Percentiles rank a stretch among this genome's conserved stretches.
Conservation (phyloP, 1,140 invertebrate genomes). For the Panagrolaimus sp. region DNA sequence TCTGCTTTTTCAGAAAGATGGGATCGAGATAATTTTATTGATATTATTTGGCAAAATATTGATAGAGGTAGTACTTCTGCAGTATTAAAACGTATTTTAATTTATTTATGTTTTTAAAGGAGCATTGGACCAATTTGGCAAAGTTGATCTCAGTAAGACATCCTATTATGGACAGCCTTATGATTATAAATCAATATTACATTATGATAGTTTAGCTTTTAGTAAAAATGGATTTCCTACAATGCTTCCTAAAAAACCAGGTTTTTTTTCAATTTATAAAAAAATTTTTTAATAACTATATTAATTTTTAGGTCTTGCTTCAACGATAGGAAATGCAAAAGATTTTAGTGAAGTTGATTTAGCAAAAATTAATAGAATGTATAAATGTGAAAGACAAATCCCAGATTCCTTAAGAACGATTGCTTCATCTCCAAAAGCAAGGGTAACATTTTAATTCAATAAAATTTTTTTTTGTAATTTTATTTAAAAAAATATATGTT, state of each 20-base stretch:
- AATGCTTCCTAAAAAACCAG: constrained; percentile 56
- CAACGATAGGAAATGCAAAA: constrained; percentile 57
- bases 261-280: constrained; percentile 25
- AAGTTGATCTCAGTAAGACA: constrained; percentile 54
- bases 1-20: constrained; percentile 44
- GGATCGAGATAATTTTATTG: constrained; percentile 56
- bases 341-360: constrained; percentile 55
- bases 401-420: not conserved
- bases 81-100: not conserved
- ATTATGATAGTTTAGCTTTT: constrained; percentile 58
- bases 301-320: constrained; percentile 38
- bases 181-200: constrained; percentile 54
- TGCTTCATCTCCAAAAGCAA: constrained; percentile 30
- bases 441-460: constrained; percentile 7
- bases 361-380: constrained; percentile 57
- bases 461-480: no score
- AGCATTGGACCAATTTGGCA: constrained; percentile 55
- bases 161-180: constrained; percentile 57
- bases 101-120: constrained; percentile 27
- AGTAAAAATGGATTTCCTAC: constrained; percentile 58
- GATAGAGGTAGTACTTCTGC: constrained; percentile 51
- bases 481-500: no score
- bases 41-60: constrained; percentile 58
- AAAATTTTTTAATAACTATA: not conserved
- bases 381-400: constrained; percentile 42